A percentile compares a stretch with the other conserved stretches of the same genome.
phyloP scores from a whole-genome alignment of 2,888 invertebrate genomes.

The Chironomus riparius region DNA sequence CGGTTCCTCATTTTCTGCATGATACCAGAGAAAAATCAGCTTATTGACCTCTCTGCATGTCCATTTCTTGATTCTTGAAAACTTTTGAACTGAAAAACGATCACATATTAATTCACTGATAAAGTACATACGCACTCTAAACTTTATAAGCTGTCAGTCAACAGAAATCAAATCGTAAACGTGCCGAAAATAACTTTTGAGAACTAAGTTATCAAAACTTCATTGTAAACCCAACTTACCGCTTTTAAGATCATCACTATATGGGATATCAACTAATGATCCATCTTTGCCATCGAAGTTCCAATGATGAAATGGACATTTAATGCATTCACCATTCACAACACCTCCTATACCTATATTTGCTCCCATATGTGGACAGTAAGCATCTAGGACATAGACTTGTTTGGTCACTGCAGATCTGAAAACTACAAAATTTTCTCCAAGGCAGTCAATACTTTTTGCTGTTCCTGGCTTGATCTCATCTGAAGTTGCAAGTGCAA shows the following conservation, averaged over 20 bases:
- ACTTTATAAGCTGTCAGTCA: too few species aligned
- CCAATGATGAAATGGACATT: slow-evolving; percentile 89
- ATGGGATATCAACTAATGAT: slow-evolving; percentile 62
- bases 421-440: slow-evolving; percentile 60
- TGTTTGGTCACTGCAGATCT: slow-evolving; percentile 51
- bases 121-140: not conserved
- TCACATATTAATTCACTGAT: not conserved
- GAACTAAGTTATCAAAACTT: not conserved
- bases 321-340: slow-evolving; percentile 66
- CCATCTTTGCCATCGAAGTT: slow-evolving; percentile 67
- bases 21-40: slow-evolving; percentile 76
- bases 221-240: not conserved
- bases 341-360: slow-evolving; percentile 73
- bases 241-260: slow-evolving; percentile 44
- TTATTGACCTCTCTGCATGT: slow-evolving; percentile 58
- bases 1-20: slow-evolving; percentile 61
- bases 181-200: not conserved
- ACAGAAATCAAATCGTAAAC: too few species aligned
- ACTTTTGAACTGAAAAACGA: slow-evolving; percentile 4
- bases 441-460: slow-evolving; percentile 55
- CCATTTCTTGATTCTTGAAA: slow-evolving; percentile 45
- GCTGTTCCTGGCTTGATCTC: slow-evolving; percentile 50
- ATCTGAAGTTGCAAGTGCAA: slow-evolving; percentile 60
- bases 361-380: slow-evolving; percentile 85
- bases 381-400: slow-evolving; percentile 68